Conservation (phyloP, 2,113 vertebrate genomes). For the Fregata magnificens region DNA sequence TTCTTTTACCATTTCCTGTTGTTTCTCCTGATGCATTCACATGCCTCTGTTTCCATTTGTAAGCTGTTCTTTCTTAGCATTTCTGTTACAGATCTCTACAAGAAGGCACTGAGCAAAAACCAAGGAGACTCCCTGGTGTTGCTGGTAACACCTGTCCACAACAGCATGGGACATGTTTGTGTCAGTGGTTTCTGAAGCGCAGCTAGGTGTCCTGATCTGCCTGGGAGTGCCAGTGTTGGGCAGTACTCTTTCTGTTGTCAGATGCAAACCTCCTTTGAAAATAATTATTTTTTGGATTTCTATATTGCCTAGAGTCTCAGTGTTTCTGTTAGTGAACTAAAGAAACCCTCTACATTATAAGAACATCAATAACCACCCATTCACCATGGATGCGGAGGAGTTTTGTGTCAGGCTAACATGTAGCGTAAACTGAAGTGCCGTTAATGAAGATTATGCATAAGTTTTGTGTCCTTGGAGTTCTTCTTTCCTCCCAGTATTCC, state of each 20-base stretch:
- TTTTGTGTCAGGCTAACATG: not conserved
- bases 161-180: rapidly evolving
- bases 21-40: not conserved
- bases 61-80: not conserved
- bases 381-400: not conserved
- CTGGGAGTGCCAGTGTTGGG: not conserved
- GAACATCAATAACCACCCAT: not conserved
- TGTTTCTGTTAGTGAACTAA: not conserved
- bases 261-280: not conserved
- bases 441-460: not conserved
- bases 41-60: not conserved
- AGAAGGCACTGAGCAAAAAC: not conserved
- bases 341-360: not conserved
- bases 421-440: not conserved
- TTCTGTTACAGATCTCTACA: not conserved
- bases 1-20: not conserved
- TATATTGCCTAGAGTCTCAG: not conserved
- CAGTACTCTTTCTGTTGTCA: not conserved
- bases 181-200: not conserved
- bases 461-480: not conserved
- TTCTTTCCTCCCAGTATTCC: not conserved
- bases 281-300: not conserved
- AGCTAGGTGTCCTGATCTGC: not conserved
- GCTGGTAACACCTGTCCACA: not conserved
- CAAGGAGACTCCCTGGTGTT: not conserved